Percentiles rank a stretch among this genome's conserved stretches.
These are phyloP conservation scores for Hyaena hyaena DNA, from an alignment of 2,113 vertebrate genomes.

Conservation along the genomic window DNA sequence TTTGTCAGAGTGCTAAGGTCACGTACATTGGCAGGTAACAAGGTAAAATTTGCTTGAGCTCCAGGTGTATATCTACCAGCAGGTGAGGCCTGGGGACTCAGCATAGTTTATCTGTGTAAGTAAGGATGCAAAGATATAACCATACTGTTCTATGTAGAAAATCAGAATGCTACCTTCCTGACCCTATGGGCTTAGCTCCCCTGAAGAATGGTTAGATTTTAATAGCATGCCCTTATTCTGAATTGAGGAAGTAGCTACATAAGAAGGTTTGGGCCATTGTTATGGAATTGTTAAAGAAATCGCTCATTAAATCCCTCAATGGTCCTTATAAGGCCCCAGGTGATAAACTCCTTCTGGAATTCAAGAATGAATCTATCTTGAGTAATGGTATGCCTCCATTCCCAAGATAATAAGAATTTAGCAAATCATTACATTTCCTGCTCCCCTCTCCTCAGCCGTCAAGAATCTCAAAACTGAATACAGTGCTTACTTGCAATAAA, in stretches of 20 bases:
- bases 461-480: conserved; percentile 29
- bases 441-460: neutral
- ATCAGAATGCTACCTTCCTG: neutral
- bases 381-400: conserved; percentile 5
- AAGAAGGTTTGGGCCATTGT: neutral
- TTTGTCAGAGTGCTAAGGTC: neutral
- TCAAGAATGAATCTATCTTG: neutral
- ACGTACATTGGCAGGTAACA: neutral
- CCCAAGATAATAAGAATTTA: conserved; percentile 23
- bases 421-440: neutral
- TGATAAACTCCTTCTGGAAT: conserved; percentile 1
- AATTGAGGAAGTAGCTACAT: neutral
- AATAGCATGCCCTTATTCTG: neutral
- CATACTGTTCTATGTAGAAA: neutral
- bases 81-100: neutral
- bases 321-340: neutral
- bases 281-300: neutral
- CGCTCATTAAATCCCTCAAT: neutral
- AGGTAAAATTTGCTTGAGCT: neutral
- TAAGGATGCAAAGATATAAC: neutral
- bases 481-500: neutral
- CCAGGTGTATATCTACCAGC: neutral
- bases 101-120: neutral
- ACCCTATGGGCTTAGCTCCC: neutral
- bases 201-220: neutral